Percentiles rank a stretch among this genome's conserved stretches.
Conservation (phyloP, 2,888 invertebrate genomes). For the Chesias legatella region DNA sequence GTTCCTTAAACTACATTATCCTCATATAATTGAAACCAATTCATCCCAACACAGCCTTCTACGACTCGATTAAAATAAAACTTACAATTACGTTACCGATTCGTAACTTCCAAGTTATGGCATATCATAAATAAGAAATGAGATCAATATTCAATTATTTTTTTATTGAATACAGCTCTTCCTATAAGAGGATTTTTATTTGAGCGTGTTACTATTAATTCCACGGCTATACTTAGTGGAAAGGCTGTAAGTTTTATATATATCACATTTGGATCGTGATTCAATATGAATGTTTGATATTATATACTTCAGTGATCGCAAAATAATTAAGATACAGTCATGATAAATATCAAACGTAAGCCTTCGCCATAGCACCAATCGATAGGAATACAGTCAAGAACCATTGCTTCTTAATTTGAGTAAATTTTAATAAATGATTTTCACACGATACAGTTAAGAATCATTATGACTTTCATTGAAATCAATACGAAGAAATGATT, state of each 20-base stretch:
- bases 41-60: constrained; percentile 51
- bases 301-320: constrained; percentile 6
- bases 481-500: too few species aligned
- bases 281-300: not conserved
- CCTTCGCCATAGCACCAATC: constrained; percentile 23
- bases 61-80: constrained; percentile 44
- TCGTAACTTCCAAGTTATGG: constrained; percentile 66
- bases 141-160: constrained; percentile 68
- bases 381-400: constrained; percentile 16
- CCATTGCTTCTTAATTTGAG: too few species aligned
- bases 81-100: constrained; percentile 54
- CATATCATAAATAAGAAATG: constrained; percentile 73
- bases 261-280: too few species aligned
- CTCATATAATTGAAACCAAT: constrained; percentile 36
- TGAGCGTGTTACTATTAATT: constrained; percentile 18
- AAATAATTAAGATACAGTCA: not conserved
- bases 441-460: too few species aligned
- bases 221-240: constrained; percentile 17
- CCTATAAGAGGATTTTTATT: constrained; percentile 15
- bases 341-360: too few species aligned
- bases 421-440: too few species aligned
- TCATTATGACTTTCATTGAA: too few species aligned
- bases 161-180: constrained; percentile 29
- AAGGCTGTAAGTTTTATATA: too few species aligned
- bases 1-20: constrained; percentile 27